Evolutionary conservation across 1,140 invertebrate genomes (phyloP), one percentile per base, ranked within the genome.

Genomic region (Wasmannia auropunctata): DNA sequence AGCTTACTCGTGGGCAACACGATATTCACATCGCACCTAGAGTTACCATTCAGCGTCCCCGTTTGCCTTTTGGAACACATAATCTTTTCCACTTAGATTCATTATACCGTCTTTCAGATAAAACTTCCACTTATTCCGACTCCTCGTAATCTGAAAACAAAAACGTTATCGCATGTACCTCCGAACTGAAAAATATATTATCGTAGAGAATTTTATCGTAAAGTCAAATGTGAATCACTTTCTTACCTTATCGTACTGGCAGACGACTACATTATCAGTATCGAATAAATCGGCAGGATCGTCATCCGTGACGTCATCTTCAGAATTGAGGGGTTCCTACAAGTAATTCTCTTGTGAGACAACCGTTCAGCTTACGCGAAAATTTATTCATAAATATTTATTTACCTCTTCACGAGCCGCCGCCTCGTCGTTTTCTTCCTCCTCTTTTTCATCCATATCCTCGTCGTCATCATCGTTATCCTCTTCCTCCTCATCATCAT

Each of bases 51-150:
- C 99, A 43, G 99, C 99, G 96, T 99, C 99, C 88, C 99, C 99
- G 92, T 97, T 98, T 6, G 99, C 98, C 96, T 99, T 99, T 95
- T 99, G 99, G 95, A 99, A 99, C 88, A 99, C 98, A 96, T 97
- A 99, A 95, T 99, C 99, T 95, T 98, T 99, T 22, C 99, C 99
- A 91, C 97, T 97, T 89, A 99, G 96, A 96, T 99, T 99, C 99
- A 99, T 99, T 86, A 99, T 99, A 63, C 99, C 99, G 96, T 99
- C 99, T 96, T 99, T 99, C 75, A 99, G 96, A 95, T 99, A 98
- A 95, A 99, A 99, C 96, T 99, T 99, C 99, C 99, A 99, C 95
- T 99, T 99, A 93, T 99, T 99, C 92, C 99, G 97, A 93, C 98
- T 99, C 94, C 99, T 97, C 86, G 98, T 99, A 84, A 99, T 99